Evolutionary conservation across 2,797 vertebrate genomes (phyloP), one percentile per base, ranked within the genome.

Genomic region (Morelia viridis): DNA sequence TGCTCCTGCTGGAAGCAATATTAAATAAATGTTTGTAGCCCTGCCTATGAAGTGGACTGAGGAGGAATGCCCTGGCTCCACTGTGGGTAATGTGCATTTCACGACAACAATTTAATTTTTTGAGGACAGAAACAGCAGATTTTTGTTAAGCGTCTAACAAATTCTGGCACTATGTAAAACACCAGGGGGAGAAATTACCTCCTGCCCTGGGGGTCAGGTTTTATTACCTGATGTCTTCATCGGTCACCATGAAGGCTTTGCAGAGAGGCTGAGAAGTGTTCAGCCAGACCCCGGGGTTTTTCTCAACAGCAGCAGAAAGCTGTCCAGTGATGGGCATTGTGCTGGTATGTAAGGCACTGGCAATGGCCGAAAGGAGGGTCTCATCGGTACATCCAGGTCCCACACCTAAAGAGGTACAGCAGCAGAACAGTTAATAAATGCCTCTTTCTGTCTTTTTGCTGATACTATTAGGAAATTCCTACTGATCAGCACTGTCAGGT

Each of bases 221-320:
- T 8, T 19, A 31, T 10, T 96, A 99, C 99, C 99, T 98, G 96
- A 99, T 99, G 96, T 99, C 99, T 94, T 99, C 99, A 12, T 99
- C 99, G 0, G 99, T 99, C 95, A 99, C 99, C 91, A 99, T 99
- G 96, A 99, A 99, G 24, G 99, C 99, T 95, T 99, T 99, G 97
- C 99, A 99, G 65, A 99, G 98, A 0, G 99, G 99, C 97, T 99
- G 99, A 0, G 98, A 95, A 0, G 99, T 99, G 97, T 99, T 99
- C 2, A 99, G 98, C 99, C 99, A 99, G 0, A 99, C 99, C 0
- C 99, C 99, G 0, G 99, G 99, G 95, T 99, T 99, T 97, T 99
- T 99, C 97, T 99, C 99, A 80, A 99, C 99, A 0, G 99, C 99
- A 0, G 99, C 99, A 0, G 99, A 99, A 61, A 99, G 98, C 97